Conservation (phyloP, 1,140 invertebrate species). For the Gerris buenoi region DNA sequence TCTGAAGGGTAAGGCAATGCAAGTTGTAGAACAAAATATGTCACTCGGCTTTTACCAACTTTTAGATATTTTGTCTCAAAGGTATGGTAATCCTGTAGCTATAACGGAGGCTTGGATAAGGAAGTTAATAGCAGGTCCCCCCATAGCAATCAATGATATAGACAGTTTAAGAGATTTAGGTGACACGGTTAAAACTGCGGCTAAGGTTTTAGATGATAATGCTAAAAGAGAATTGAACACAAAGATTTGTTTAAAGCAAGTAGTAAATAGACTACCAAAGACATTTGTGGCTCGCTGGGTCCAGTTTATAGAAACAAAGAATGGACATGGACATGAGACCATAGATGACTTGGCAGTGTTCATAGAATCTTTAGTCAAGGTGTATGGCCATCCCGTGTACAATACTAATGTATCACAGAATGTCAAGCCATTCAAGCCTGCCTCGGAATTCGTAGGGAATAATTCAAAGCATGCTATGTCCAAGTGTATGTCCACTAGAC, state of each 20-base stretch:
- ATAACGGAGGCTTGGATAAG: not conserved
- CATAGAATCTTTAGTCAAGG: not conserved
- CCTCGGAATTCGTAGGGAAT: not conserved
- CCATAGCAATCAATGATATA: not conserved
- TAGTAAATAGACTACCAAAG: not conserved
- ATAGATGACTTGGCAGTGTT: not conserved
- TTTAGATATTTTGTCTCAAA: not conserved
- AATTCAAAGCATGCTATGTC: not conserved
- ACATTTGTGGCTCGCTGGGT: not conserved
- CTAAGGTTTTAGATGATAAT: not conserved
- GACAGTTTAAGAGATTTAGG: not conserved
- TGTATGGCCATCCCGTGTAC: not conserved
- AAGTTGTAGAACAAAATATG: not conserved
- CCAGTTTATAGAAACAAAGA: not conserved
- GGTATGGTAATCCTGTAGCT: not conserved
- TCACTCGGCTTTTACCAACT: not conserved
- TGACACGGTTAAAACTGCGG: not conserved
- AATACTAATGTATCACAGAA: not conserved
- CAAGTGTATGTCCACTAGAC: not conserved
- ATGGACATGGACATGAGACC: not conserved
- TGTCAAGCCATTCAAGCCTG: not conserved
- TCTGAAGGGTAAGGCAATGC: not conserved
- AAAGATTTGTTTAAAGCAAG: not conserved
- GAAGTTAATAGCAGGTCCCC: not conserved
- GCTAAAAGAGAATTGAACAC: not conserved